Evolutionary conservation across 1,140 invertebrate genomes (phyloP).

Genomic region (Physella acuta): DNA sequence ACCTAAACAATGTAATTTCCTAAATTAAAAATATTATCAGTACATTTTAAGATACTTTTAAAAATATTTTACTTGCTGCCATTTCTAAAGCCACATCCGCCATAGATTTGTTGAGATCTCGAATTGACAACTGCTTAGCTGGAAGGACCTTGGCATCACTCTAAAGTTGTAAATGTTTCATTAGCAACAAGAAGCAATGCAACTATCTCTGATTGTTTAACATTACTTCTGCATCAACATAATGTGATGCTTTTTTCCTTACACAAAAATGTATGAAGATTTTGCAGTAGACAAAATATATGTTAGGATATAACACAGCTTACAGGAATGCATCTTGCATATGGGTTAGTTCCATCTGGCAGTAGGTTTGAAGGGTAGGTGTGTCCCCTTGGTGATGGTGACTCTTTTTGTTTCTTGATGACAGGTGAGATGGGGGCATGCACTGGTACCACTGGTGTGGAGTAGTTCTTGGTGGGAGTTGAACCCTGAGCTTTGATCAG

Average conservation of each 20-base stretch:
- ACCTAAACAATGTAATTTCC: background rate
- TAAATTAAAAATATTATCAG: background rate
- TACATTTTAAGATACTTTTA: background rate
- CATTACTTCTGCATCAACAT: too few relatives aligned
- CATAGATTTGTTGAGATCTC: constrained; percentile 51
- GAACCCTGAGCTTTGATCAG: constrained; percentile 27
- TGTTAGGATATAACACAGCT: background rate
- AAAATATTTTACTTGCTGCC: constrained; percentile 46
- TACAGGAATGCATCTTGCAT: constrained; percentile 30
- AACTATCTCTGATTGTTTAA: too few relatives aligned
- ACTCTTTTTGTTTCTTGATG: background rate
- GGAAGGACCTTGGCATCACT: constrained; percentile 40
- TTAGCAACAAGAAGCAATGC: background rate
- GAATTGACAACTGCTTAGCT: constrained; percentile 43
- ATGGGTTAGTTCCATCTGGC: constrained; percentile 44
- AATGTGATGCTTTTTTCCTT: too few relatives aligned
- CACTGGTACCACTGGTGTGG: background rate
- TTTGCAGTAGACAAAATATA: too few relatives aligned
- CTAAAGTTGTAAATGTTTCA: background rate
- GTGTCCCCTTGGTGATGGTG: background rate
- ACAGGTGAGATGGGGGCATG: background rate
- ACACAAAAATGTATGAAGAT: too few relatives aligned
- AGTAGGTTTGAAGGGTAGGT: constrained; percentile 24
- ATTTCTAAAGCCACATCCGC: constrained; percentile 49
- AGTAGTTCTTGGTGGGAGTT: constrained; percentile 25